Evolutionary conservation across 2,113 vertebrate genomes (phyloP).

Genomic region (Formicarius rufipectus): DNA sequence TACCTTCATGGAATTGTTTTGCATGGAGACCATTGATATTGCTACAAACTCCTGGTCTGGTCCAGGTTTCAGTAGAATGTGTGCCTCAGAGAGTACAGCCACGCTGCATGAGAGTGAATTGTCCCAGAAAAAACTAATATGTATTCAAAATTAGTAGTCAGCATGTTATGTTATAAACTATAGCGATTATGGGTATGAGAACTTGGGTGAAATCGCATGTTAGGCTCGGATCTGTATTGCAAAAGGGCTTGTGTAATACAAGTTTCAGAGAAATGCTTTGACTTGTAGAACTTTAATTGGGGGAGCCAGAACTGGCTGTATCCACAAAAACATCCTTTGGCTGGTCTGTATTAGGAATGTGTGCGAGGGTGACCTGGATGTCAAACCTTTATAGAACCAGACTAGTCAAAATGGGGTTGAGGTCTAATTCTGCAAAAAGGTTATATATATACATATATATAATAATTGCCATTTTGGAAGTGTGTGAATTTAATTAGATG

Average conservation of each 20-base stretch:
- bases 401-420: rapidly evolving
- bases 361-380: neutral
- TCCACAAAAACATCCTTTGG: neutral
- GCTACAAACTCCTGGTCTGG: neutral
- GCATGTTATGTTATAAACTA: neutral
- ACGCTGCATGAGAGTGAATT: neutral
- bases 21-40: neutral
- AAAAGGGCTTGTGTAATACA: neutral
- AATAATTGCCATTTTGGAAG: neutral
- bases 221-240: neutral
- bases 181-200: rapidly evolving
- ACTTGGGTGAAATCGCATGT: neutral
- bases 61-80: neutral
- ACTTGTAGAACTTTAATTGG: neutral
- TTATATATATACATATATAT: no score
- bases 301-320: neutral
- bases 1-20: neutral
- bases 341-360: rapidly evolving
- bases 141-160: neutral
- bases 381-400: neutral
- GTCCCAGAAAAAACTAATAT: neutral
- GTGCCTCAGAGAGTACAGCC: neutral
- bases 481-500: neutral
- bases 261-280: neutral
- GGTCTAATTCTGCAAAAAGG: neutral